Evolutionary conservation across 2,113 vertebrate genomes (phyloP).

Genomic region (Platichthys flesus): DNA sequence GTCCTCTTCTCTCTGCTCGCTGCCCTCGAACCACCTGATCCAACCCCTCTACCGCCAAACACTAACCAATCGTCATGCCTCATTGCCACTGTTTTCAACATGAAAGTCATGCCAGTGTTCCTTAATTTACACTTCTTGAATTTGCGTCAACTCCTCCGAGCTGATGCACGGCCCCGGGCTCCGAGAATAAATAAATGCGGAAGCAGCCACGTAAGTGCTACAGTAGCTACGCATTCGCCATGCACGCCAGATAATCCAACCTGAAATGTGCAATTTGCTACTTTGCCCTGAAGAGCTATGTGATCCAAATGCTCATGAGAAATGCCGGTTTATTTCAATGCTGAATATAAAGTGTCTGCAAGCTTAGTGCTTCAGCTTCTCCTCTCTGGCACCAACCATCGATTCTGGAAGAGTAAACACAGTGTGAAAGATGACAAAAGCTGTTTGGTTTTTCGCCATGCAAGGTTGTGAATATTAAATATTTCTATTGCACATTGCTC

Average conservation of each 20-base stretch:
- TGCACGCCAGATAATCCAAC: conserved; percentile 52
- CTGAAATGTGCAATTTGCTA: conserved; percentile 63
- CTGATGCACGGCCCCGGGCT: conserved; percentile 28
- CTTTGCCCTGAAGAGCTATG: conserved; percentile 43
- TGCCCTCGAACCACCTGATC: neutral
- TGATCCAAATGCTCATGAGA: conserved; percentile 49
- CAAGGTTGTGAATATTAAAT: conserved; percentile 13
- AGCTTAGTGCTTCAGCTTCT: neutral
- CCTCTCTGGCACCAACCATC: conserved; percentile 11
- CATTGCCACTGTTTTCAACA: conserved; percentile 17
- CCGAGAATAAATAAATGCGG: conserved; percentile 42
- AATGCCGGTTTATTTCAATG: conserved; percentile 14
- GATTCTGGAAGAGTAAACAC: conserved; percentile 33
- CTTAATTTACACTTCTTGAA: conserved; percentile 37
- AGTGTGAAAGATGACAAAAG: conserved; percentile 34
- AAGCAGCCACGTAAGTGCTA: conserved; percentile 29
- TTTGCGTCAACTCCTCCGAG: conserved; percentile 25
- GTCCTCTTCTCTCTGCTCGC: neutral
- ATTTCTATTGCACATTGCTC: neutral
- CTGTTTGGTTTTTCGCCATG: conserved; percentile 11
- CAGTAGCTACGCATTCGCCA: conserved; percentile 37
- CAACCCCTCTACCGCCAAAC: neutral
- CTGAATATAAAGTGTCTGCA: conserved; percentile 14
- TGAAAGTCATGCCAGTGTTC: conserved; percentile 14
- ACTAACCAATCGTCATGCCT: conserved; percentile 7